These are phyloP conservation scores for Caenorhabditis sp. DNA, from an alignment of 2,888 invertebrate species.

Conservation along the genomic window DNA sequence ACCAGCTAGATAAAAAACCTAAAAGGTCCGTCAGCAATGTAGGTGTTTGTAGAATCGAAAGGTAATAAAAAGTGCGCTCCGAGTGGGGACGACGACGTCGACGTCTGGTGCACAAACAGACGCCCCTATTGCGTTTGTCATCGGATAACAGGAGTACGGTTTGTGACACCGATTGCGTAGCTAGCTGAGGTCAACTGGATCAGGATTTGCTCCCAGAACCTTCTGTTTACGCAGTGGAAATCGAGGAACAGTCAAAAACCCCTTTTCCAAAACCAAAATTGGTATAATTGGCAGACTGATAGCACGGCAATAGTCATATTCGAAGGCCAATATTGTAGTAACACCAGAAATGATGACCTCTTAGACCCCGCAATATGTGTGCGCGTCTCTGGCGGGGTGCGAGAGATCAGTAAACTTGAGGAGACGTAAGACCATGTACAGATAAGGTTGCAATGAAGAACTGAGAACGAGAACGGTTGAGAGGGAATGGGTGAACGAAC, in stretches of 20 bases:
- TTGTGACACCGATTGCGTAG: background rate
- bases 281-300: conserved; percentile 27
- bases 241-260: background rate
- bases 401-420: conserved; percentile 31
- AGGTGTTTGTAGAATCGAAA: background rate
- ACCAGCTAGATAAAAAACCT: background rate
- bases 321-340: conserved; percentile 58
- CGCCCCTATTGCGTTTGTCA: conserved; percentile 28
- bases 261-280: background rate
- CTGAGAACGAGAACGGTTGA: conserved; percentile 11
- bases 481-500: no score
- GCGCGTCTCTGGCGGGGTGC: conserved; percentile 19
- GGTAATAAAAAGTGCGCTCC: conserved; percentile 31
- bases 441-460: conserved; percentile 44
- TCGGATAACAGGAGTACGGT: conserved; percentile 28
- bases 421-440: conserved; percentile 47
- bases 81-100: background rate
- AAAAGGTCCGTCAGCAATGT: background rate
- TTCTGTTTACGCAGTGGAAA: background rate
- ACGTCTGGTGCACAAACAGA: conserved; percentile 58
- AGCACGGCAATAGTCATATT: conserved; percentile 44
- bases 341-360: conserved; percentile 63
- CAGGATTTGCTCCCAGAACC: background rate
- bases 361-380: conserved; percentile 60
- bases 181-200: background rate